These are phyloP conservation scores for Dasypus novemcinctus DNA, from an alignment of 2,113 vertebrate genomes.

Conservation along the genomic window DNA sequence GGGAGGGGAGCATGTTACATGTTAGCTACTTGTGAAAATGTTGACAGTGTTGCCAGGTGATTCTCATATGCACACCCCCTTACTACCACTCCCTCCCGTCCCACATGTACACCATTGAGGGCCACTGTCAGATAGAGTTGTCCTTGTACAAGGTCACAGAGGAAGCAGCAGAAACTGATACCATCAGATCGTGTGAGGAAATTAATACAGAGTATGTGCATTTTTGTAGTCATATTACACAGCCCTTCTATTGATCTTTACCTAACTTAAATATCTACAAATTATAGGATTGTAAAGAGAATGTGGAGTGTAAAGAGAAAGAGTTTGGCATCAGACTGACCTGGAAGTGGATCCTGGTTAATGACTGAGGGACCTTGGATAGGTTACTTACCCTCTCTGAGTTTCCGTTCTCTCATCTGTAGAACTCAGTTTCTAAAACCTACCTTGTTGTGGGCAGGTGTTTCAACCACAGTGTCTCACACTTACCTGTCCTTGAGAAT, in stretches of 20 bases:
- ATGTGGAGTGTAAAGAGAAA: neutral
- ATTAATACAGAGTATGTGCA: too few species aligned
- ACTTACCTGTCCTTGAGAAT: neutral
- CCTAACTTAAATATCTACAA: neutral
- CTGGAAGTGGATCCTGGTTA: neutral
- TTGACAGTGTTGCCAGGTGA: neutral
- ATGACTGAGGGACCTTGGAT: neutral
- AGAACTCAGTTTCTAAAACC: neutral
- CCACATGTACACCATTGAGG: rapidly evolving
- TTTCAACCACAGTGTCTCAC: neutral
- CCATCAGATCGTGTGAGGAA: neutral
- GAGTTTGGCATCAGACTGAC: neutral
- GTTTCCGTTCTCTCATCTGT: neutral
- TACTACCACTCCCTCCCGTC: neutral
- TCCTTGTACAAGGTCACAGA: neutral
- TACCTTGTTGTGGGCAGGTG: neutral
- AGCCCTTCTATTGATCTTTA: neutral
- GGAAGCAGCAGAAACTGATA: neutral
- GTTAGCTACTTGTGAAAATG: neutral
- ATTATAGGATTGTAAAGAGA: too few species aligned
- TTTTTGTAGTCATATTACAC: neutral
- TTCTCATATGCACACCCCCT: neutral
- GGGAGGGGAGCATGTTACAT: neutral
- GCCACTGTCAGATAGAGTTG: neutral
- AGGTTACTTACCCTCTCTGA: neutral